Conservation (phyloP, 2,888 invertebrate genomes). For the Gibbula magus region DNA sequence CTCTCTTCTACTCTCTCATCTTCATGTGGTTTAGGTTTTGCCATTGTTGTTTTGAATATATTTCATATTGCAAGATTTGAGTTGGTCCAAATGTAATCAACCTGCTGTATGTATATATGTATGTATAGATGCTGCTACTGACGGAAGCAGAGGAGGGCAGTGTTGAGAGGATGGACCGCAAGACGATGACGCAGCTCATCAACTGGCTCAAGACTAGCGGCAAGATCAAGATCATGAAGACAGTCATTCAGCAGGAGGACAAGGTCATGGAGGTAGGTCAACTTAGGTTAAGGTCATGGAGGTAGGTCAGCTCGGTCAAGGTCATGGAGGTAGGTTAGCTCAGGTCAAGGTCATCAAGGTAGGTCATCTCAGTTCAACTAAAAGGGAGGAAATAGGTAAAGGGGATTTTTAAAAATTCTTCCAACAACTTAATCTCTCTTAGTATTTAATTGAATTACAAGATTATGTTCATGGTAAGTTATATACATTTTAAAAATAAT, state of each 20-base stretch:
- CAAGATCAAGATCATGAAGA: conserved; percentile 78
- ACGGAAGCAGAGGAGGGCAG: conserved; percentile 79
- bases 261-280: conserved; percentile 72
- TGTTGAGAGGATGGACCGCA: conserved; percentile 80
- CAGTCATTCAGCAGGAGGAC: conserved; percentile 76
- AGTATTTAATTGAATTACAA: too few relatives aligned
- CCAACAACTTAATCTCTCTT: too few relatives aligned
- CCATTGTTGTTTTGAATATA: background rate
- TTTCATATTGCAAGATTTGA: background rate
- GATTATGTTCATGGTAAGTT: too few relatives aligned
- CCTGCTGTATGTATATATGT: background rate
- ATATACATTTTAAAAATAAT: too few relatives aligned
- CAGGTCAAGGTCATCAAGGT: too few relatives aligned
- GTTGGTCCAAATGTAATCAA: background rate
- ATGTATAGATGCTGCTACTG: background rate
- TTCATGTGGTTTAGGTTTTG: background rate
- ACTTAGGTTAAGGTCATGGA: too few relatives aligned
- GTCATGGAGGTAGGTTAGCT: too few relatives aligned
- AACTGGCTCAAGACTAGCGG: conserved; percentile 79
- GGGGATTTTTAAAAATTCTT: too few relatives aligned
- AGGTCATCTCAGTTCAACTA: too few relatives aligned
- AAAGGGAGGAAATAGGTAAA: too few relatives aligned
- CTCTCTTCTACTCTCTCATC: too few relatives aligned
- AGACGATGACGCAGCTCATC: conserved; percentile 81
- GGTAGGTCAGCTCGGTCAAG: too few relatives aligned